Conservation (phyloP, 2,888 invertebrate genomes). For the Eupithecia insigniata region DNA sequence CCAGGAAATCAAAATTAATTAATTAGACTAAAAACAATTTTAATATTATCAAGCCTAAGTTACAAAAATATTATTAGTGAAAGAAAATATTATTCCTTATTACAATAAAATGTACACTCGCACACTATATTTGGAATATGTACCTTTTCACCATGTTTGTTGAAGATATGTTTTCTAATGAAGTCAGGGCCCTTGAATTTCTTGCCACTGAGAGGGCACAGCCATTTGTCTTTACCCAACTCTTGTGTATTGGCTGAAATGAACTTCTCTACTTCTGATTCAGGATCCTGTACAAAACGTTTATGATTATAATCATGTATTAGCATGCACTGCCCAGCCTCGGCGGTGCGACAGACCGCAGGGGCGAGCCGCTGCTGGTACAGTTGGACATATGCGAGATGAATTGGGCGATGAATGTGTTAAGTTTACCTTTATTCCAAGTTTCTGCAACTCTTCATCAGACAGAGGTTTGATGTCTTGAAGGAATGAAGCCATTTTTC, state of each 20-base stretch:
- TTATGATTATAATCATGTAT: not conserved
- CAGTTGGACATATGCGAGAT: no score
- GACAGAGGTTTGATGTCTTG: conserved; percentile 89
- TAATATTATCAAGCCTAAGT: not conserved
- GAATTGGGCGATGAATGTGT: no score
- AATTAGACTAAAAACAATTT: no score
- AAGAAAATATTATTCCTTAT: not conserved
- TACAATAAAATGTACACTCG: not conserved
- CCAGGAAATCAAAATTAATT: not conserved
- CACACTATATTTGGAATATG: not conserved
- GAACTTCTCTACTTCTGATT: conserved; percentile 95
- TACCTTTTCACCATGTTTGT: conserved; percentile 97
- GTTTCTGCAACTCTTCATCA: conserved; percentile 90
- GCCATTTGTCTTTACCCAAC: conserved; percentile 98
- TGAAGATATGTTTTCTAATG: conserved; percentile 98
- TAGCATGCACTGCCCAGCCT: no score
- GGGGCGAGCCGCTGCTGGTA: no score
- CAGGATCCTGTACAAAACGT: conserved; percentile 76
- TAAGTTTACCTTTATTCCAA: conserved; percentile 89
- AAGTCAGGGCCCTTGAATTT: conserved; percentile 99
- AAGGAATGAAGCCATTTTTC: conserved; percentile 95
- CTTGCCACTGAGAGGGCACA: conserved; percentile 99
- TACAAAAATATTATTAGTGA: not conserved
- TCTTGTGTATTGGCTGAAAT: conserved; percentile 98
- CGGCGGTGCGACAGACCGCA: no score